These are phyloP conservation scores for Drosophila gaucha DNA, from an alignment of 2,888 invertebrate species.

Conservation along the genomic window DNA sequence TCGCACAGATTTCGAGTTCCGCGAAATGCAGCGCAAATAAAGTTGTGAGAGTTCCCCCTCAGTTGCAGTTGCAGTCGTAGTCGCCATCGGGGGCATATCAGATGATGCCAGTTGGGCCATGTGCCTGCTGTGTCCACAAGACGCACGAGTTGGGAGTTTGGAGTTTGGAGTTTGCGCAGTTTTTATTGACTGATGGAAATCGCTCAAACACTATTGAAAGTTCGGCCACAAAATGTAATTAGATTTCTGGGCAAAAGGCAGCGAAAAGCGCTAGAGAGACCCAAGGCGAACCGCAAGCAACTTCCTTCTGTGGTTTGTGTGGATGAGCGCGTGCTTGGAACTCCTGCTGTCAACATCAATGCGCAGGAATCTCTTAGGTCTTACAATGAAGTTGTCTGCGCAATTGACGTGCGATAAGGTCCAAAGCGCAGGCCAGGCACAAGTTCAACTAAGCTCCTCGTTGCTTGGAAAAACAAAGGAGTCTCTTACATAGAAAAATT, in stretches of 20 bases:
- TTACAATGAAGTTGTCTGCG: slow-evolving; percentile 79
- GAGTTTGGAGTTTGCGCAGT: slow-evolving; percentile 20
- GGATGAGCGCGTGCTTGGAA: slow-evolving; percentile 60
- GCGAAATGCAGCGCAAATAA: slow-evolving; percentile 72
- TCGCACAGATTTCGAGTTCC: slow-evolving; percentile 68
- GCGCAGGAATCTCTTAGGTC: slow-evolving; percentile 63
- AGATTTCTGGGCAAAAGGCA: slow-evolving; percentile 52
- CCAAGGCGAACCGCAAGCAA: slow-evolving; percentile 37
- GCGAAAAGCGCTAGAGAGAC: neutral
- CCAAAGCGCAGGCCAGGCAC: slow-evolving; percentile 17
- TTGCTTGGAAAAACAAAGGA: slow-evolving; percentile 37
- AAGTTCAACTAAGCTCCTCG: slow-evolving; percentile 52
- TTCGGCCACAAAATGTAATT: slow-evolving; percentile 77
- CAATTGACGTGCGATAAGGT: slow-evolving; percentile 74
- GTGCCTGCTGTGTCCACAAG: slow-evolving; percentile 64
- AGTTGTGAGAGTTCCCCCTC: slow-evolving; percentile 61
- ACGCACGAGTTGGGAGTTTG: slow-evolving; percentile 11
- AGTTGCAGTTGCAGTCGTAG: neutral
- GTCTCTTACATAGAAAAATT: slow-evolving; percentile 76
- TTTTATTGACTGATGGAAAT: slow-evolving; percentile 83
- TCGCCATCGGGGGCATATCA: slow-evolving; percentile 53
- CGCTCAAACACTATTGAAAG: slow-evolving; percentile 69
- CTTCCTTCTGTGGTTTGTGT: slow-evolving; percentile 56
- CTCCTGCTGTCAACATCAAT: slow-evolving; percentile 81
- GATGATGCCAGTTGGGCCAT: slow-evolving; percentile 54